phyloP scores from a whole-genome alignment of 2,113 vertebrate species.

The Prionailurus bengalensis region DNA sequence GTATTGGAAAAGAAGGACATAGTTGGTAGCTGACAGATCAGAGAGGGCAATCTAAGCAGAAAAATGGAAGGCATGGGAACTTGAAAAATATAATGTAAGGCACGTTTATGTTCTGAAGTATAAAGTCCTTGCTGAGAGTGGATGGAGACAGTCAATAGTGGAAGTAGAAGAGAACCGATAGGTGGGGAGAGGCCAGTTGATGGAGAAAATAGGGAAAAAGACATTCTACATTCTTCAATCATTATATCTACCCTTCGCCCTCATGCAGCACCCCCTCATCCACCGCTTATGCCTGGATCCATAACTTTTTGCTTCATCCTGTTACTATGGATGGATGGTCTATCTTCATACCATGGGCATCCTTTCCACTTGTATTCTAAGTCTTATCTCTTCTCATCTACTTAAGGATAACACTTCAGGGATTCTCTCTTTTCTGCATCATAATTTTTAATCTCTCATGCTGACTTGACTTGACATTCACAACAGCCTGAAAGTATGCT shows the following conservation, averaged over 20 bases:
- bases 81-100: neutral
- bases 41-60: neutral
- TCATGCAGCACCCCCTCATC: neutral
- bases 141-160: neutral
- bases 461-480: neutral
- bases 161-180: neutral
- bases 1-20: neutral
- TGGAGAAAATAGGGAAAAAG: neutral
- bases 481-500: neutral
- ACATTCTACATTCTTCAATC: neutral
- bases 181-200: neutral
- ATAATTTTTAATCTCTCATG: neutral
- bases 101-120: neutral
- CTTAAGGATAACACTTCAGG: neutral
- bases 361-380: neutral
- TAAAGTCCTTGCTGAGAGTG: neutral
- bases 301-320: neutral
- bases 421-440: neutral
- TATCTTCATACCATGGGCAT: neutral
- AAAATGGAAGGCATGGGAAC: neutral
- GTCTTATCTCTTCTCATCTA: neutral
- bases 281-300: neutral
- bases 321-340: neutral
- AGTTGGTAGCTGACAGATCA: neutral
- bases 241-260: fast-evolving